These are phyloP conservation scores for Trissoscelio sp. DNA, from an alignment of 2,888 invertebrate species.

Conservation along the genomic window DNA sequence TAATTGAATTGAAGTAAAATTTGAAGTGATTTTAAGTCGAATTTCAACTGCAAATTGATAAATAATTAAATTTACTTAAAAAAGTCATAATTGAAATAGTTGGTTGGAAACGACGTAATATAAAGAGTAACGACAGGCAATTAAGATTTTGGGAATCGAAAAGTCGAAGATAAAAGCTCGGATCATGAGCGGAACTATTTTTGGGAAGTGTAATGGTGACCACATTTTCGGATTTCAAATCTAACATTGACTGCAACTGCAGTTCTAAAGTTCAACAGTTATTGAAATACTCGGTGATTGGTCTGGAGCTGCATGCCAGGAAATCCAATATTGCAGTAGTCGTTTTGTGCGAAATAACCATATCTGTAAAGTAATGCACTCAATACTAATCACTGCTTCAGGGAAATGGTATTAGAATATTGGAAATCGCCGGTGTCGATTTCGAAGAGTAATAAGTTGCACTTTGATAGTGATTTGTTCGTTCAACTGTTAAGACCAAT, in stretches of 20 bases:
- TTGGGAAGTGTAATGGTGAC: slow-evolving; percentile 33
- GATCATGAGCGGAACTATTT: slow-evolving; percentile 17
- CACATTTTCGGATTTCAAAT: slow-evolving; percentile 48
- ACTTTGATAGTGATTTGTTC: slow-evolving; percentile 27
- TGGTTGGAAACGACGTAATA: background rate
- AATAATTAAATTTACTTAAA: background rate
- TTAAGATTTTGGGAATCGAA: slow-evolving; percentile 12
- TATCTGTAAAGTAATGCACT: slow-evolving; percentile 66
- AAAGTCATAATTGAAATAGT: too few relatives aligned
- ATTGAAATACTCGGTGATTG: slow-evolving; percentile 65
- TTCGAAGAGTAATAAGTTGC: slow-evolving; percentile 28
- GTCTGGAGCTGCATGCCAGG: slow-evolving; percentile 53
- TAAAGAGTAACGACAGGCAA: background rate
- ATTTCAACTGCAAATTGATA: background rate
- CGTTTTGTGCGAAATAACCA: slow-evolving; percentile 65
- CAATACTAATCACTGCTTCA: slow-evolving; percentile 61
- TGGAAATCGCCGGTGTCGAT: slow-evolving; percentile 40
- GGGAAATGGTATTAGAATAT: slow-evolving; percentile 57
- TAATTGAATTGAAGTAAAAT: slow-evolving; percentile 39
- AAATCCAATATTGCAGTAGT: slow-evolving; percentile 64
- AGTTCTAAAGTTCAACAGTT: slow-evolving; percentile 65
- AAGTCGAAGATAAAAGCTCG: slow-evolving; percentile 6
- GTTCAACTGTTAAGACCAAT: background rate
- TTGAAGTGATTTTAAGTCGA: slow-evolving; percentile 8
- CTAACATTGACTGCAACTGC: slow-evolving; percentile 37